Conservation (phyloP, 2,888 invertebrate genomes). For the Heteromyza rotundicornis region DNA sequence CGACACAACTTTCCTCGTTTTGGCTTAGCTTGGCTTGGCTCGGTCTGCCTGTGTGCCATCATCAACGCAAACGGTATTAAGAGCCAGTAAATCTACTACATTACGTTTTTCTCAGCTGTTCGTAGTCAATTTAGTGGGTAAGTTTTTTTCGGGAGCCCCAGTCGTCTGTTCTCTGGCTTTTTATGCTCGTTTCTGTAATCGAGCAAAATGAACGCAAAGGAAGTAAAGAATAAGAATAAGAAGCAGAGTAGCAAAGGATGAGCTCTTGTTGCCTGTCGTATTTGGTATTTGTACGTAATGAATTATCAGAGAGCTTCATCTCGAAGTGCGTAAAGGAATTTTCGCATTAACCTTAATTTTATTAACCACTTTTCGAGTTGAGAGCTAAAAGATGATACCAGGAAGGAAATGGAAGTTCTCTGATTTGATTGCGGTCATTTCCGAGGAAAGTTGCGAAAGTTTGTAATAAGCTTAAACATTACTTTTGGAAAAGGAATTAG, state of each 20-base stretch:
- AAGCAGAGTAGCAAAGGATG: no score
- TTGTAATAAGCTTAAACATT: background rate
- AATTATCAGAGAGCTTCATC: no score
- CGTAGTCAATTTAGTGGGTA: conserved; percentile 1
- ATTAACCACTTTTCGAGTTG: conserved; percentile 12
- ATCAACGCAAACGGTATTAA: background rate
- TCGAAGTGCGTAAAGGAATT: conserved; percentile 10
- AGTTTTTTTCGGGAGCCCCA: background rate
- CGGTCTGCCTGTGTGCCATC: background rate
- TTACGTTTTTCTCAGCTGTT: background rate
- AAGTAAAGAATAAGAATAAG: no score
- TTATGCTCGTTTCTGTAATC: background rate
- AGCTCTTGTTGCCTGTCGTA: no score
- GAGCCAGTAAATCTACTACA: background rate
- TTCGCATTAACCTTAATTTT: conserved; percentile 19
- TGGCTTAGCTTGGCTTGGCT: background rate
- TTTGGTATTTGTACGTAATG: no score
- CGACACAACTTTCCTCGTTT: background rate
- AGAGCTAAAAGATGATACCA: background rate
- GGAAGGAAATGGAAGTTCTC: background rate
- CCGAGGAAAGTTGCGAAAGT: background rate
- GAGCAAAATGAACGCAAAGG: no score
- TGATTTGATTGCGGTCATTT: conserved; percentile 23
- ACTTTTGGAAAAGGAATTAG: no score
- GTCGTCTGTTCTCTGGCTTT: background rate